Evolutionary conservation across 2,113 vertebrate genomes (phyloP), one percentile per base, ranked within the genome.

Genomic region (Lichenostomus cassidix): DNA sequence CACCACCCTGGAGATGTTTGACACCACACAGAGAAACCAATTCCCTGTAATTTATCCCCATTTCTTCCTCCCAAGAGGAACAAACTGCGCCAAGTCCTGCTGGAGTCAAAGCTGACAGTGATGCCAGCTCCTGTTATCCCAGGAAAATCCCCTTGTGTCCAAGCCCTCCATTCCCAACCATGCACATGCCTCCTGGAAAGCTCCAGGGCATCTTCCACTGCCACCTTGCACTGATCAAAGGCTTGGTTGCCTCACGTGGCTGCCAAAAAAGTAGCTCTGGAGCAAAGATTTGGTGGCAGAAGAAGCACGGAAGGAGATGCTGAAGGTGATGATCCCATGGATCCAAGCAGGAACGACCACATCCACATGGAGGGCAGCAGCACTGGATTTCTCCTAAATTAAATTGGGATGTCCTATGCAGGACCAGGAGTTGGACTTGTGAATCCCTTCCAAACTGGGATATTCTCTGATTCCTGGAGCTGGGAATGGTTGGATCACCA

Each of bases 181-280:
- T 4, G 7, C 24, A 68, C 44, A 42, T 22, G 17, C 7, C 59
- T 27, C 2, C 3, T 37, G 31, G 31, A 68, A 76, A 86, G 37
- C 31, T 59, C 37, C 53, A 76, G 37, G 31, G 25, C 11, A 67
- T 67, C 71, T 58, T 35, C 37, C 50, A 31, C 17, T 2, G 1
- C 20, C 1, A 0, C 18, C 21, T 18, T 0, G 0, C 68, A 37
- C 15, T 1, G 28, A 62, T n/a, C 10, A n/a, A 53, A 69, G 73
- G 46, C 12, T 60, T 62, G 55, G 22, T 1, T 69, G 55, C 55
- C 55, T 87, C 73, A 53, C 12, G 12, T 62, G 47, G 19, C 23
- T 39, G n/a, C 28, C 39, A 69, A 46, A 87, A 87, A 44, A 39
- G 39, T n/a, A 62, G 39, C 62, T 46, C 23, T 70, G 41, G 74